phyloP scores from a whole-genome alignment of 2,113 vertebrate genomes.

The Gnathonemus echidnorhynchus region DNA sequence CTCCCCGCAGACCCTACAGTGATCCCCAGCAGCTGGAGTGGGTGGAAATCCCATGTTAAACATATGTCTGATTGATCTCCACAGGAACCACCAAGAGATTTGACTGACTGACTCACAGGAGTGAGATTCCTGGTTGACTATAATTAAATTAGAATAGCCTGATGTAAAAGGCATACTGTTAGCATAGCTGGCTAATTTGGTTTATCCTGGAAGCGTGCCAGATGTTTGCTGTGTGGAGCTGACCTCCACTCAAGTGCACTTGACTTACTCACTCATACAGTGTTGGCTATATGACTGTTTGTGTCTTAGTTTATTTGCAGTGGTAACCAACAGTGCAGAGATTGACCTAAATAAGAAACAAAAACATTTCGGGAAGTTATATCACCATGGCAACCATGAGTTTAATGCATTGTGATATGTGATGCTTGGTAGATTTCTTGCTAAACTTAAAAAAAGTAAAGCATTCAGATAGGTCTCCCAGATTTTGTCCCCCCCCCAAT shows the following conservation, averaged over 20 bases:
- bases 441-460: slow-evolving; percentile 12
- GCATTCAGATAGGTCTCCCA: not conserved
- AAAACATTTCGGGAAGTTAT: slow-evolving; percentile 48
- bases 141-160: not conserved
- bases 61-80: not conserved
- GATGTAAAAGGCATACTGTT: not conserved
- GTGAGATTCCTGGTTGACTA: not conserved
- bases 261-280: not conserved
- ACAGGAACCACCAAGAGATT: not conserved
- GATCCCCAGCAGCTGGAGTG: not conserved
- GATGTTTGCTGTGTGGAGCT: not conserved
- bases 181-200: not conserved
- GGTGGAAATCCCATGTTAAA: not conserved
- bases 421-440: slow-evolving; percentile 21
- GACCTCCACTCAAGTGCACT: not conserved
- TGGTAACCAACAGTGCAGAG: slow-evolving; percentile 26
- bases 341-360: slow-evolving; percentile 53
- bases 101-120: not conserved
- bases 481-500: not conserved
- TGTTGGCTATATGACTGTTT: not conserved
- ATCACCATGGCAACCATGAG: slow-evolving; percentile 55
- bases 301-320: slow-evolving; percentile 32
- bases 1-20: not conserved
- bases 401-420: slow-evolving; percentile 27
- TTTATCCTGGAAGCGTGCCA: not conserved